Base-by-base conservation (phyloP, 2,888 invertebrate genomes). In the Cataglyphis rosenhaueri region DNA sequence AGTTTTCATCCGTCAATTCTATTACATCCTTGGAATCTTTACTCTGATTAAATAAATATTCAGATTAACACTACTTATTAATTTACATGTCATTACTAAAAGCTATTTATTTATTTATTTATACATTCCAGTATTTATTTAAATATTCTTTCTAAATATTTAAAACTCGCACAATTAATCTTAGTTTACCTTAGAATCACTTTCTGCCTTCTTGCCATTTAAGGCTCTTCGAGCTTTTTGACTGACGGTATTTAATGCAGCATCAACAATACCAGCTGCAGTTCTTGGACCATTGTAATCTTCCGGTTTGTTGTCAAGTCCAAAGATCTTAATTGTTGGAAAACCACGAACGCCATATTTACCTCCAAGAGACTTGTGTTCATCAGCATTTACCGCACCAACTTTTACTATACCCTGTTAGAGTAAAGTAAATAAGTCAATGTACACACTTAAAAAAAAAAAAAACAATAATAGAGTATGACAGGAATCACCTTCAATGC, bases 251-350 rank as follows among this genome's bases (percentile, higher is more conserved):
- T 96, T 96, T n/a, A 99, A 92, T 0, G 96, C 98, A 74, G 97
- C 97, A 91, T 99, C 98, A 32, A 98, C 97, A 90, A 99, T 96
- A 18, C 96, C 98, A 86, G 97, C 96, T 0, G 99, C 99, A 8
- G 97, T 97, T 92, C 99, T 96, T 70, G 96, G 96, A 0, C 98
- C 98, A 92, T 97, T 97, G 95, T 96, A 99, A 86, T 98, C 98
- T 55, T 96, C 96, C 6, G 99, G 98, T 84, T 96, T 97, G 73
- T 96, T 96, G 94, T 98, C 97, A 0, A 96, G 95, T 0, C 97
- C 97, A 94, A 99, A 99, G 65, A 99, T 97, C 95, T 99, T 99
- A 86, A 99, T 97, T 0, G 99, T 98, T 3, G 99, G 99, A 94
- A 99, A 99, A 71, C 99, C 99, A 88, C 96, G 95, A 52, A 99